Evolutionary conservation across 2,113 vertebrate genomes (phyloP).

Genomic region (Leucosticte australis): DNA sequence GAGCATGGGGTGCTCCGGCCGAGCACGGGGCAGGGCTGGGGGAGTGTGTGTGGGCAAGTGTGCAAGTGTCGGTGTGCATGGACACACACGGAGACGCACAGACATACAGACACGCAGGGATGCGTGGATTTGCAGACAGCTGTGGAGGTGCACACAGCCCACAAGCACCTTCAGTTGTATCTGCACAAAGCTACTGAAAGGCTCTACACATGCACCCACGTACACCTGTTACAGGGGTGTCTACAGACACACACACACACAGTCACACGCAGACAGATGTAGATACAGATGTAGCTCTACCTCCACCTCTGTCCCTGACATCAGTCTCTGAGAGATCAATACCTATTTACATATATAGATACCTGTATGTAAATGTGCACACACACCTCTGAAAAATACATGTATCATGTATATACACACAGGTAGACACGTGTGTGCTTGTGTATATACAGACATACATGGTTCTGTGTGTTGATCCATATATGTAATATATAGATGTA

Average conservation of each 20-base stretch:
- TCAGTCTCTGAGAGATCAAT: not conserved
- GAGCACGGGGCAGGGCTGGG: not conserved
- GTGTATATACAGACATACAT: not conserved
- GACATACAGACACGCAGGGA: not conserved
- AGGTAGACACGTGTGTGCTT: accelerated
- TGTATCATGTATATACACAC: not conserved
- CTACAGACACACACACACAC: not conserved
- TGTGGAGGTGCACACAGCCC: not conserved
- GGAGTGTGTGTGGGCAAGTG: not conserved
- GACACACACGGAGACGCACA: not conserved
- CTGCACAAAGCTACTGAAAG: not conserved
- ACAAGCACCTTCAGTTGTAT: not conserved
- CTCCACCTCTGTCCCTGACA: not conserved
- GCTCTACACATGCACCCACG: not conserved
- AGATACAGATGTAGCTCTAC: not conserved
- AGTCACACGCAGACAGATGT: not conserved
- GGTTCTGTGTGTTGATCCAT: not conserved
- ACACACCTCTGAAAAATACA: not conserved
- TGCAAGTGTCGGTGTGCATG: accelerated
- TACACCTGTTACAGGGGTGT: not conserved
- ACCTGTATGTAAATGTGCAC: not conserved
- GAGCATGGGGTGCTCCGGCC: not conserved
- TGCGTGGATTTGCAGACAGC: not conserved
- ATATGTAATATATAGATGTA: not conserved
- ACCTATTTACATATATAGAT: not conserved